phyloP scores from a whole-genome alignment of 2,797 vertebrate species.

The Chanos chanos region DNA sequence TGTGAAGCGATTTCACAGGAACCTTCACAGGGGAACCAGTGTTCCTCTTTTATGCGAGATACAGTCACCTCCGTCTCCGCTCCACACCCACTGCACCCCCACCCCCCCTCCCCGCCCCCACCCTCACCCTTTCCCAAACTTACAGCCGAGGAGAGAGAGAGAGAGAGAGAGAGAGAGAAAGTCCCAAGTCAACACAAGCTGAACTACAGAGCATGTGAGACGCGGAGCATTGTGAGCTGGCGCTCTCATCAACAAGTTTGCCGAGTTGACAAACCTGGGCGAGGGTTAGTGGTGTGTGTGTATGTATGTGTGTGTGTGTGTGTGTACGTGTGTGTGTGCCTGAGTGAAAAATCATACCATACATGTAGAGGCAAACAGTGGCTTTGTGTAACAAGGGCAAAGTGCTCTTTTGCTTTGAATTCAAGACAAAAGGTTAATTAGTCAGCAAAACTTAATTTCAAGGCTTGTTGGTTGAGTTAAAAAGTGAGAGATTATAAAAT shows the following conservation, averaged over 20 bases:
- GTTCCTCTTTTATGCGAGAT: conserved; percentile 40
- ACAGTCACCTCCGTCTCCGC: conserved; percentile 63
- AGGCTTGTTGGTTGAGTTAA: too few species aligned
- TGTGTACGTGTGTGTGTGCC: too few species aligned
- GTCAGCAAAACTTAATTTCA: not conserved
- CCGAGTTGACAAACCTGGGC: not conserved
- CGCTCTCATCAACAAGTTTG: not conserved
- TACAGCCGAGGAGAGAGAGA: not conserved
- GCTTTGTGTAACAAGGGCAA: too few species aligned
- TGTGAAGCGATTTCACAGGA: conserved; percentile 35
- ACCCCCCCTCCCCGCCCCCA: conserved; percentile 28
- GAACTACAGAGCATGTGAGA: not conserved
- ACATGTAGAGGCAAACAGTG: too few species aligned
- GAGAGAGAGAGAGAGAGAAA: not conserved
- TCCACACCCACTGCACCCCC: conserved; percentile 55
- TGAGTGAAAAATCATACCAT: too few species aligned
- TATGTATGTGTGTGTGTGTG: too few species aligned
- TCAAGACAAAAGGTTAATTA: not conserved
- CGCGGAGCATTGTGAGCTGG: not conserved
- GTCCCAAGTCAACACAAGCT: too few species aligned
- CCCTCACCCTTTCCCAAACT: not conserved
- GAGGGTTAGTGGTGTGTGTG: too few species aligned
- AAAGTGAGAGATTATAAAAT: too few species aligned
- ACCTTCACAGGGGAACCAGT: conserved; percentile 35
- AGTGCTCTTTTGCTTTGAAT: too few species aligned